Evolutionary conservation across 2,888 invertebrate species (phyloP), one percentile per base, ranked within the genome.

Genomic region (Oxytorus armatus): DNA sequence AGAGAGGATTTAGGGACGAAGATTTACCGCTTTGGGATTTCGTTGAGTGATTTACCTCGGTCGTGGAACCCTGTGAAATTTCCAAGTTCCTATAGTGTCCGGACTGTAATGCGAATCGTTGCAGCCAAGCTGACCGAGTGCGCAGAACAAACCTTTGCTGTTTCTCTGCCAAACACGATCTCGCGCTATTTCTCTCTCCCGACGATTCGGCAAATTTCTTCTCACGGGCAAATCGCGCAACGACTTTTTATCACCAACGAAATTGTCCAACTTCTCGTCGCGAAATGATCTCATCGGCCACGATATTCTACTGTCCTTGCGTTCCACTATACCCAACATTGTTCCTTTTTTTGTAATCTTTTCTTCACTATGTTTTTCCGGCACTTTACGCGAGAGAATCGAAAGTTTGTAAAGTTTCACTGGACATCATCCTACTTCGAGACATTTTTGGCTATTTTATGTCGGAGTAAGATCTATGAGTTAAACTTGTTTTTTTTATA

Each of bases 51-150:
- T 83, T 88, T 90, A 90, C 90, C 90, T 90, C 81, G 83, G 70
- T 14, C 86, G 86, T 11, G 87, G 78, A 53, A 89, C 87, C 61
- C 88, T 87, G 80, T 90, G 89, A 84, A 89, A 91, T 72, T 89
- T 90, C 91, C 90, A 91, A 7, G 90, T 90, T 81, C 90, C 90
- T 36, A 90, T 68, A 1, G 89, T 90, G 76, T 90, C 90, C 0
- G 90, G 89, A 65, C 84, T 88, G 86, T 90, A 88, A 61, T 88
- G 84, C 33, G 84, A 80, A 61, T 89, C 87, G 82, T 86, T 86
- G 85, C 89, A 90, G 57, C 87, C 86, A 7, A 89, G 78, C 33
- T 87, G 88, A 14, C 89, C 89, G 29, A 91, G 86, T 25, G 90
- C 87, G 78, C 90, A 91, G 10, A 90, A 85, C 44, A 91, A 81